phyloP scores from a whole-genome alignment of 2,113 vertebrate genomes.

The Anthoscopus minutus region DNA sequence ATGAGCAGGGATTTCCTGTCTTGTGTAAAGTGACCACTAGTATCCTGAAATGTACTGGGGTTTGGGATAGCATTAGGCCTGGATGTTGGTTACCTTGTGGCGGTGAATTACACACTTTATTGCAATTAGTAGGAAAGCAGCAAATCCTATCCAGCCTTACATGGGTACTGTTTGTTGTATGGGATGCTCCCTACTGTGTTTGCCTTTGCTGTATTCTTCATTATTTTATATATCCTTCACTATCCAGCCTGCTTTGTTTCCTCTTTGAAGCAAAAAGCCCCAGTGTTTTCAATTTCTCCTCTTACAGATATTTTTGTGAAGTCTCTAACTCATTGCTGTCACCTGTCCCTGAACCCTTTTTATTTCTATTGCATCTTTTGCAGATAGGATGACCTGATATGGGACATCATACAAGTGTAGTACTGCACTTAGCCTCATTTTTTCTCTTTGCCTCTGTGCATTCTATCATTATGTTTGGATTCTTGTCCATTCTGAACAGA shows the following conservation, averaged over 20 bases:
- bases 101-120: not conserved
- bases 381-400: not conserved
- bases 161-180: not conserved
- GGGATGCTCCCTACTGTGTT: not conserved
- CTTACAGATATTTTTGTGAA: not conserved
- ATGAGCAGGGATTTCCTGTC: not conserved
- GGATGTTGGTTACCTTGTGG: not conserved
- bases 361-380: not conserved
- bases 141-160: not conserved
- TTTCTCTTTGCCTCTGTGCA: not conserved
- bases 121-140: not conserved
- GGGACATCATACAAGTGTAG: not conserved
- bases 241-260: not conserved
- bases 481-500: not conserved
- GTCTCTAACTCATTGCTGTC: not conserved
- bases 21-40: fast-evolving
- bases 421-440: not conserved
- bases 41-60: not conserved
- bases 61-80: fast-evolving
- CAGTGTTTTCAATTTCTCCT: not conserved
- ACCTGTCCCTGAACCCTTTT: not conserved
- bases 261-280: not conserved
- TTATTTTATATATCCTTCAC: not conserved
- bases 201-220: not conserved
- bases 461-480: not conserved